Base-by-base conservation (phyloP, 2,888 invertebrate species). In the Teinopalpus imperialis region DNA sequence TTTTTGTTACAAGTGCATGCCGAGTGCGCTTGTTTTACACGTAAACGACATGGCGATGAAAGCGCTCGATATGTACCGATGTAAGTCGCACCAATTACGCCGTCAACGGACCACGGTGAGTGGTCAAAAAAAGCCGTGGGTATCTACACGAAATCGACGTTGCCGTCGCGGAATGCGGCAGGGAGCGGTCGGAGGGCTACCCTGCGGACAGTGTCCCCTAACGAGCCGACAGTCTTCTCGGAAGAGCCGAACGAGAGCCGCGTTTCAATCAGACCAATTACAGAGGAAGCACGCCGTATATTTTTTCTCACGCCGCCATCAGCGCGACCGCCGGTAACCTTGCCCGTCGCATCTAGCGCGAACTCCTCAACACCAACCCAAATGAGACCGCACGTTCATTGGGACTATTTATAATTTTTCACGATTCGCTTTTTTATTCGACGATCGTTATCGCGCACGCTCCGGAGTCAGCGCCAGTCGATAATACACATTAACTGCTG, bases 231-330 rank as follows among this genome's bases (percentile, higher is more conserved):
- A 56, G 61, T 58, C 66, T 85, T 83, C 86, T 83, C 68, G 80
- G 85, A 85, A 82, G 66, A 61, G 66, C 63, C 70, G 69, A 75
- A 71, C 76, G 74, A 74, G 70, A 62, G 69, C 72, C 79, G 81
- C 82, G 78, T 81, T 85, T 83, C 85, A 86, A 88, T 87, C 82
- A 82, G 75, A 70, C 86, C 86, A 85, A 87, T 87, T 87, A 87
- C 81, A 77, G 78, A 48, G 69, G 66, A 68, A 70, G 67, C 76
- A 68, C 61, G 54, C 74, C 70, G 63, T 71, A 68, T 73, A 70
- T 75, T 75, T 78, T 81, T 82, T 81, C 80, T 76, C 81, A 80
- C 61, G 57, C 55, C 51, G 31, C 34, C 57, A 57, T 49, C 49
- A 49, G 51, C 43, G 53, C 52, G 53, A 51, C 58, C 58, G 54